A percentile compares a stretch with the other conserved stretches of the same genome.
Conservation (phyloP, 2,797 vertebrate species). For the Lates japonicus region DNA sequence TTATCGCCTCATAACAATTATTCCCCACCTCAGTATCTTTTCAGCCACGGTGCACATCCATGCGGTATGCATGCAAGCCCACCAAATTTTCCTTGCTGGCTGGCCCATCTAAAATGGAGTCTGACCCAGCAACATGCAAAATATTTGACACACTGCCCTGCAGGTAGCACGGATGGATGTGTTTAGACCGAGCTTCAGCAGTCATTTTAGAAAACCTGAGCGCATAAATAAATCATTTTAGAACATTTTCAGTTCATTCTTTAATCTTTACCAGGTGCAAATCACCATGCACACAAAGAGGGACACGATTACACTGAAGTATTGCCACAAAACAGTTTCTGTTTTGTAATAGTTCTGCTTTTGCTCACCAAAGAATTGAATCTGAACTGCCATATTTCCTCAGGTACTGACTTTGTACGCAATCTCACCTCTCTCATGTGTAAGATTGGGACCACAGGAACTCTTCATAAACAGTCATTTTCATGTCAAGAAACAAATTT, state of each 20-base stretch:
- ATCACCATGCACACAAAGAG: constrained; percentile 32
- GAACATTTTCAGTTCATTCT: constrained; percentile 18
- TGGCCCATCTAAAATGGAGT: constrained; percentile 32
- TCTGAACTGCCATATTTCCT: constrained; percentile 42
- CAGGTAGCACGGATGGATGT: constrained; percentile 49
- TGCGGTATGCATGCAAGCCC: constrained; percentile 2
- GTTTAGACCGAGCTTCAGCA: constrained; percentile 39
- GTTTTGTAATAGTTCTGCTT: neutral
- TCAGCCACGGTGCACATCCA: constrained; percentile 15
- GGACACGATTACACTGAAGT: constrained; percentile 26
- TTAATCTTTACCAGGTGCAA: constrained; percentile 16
- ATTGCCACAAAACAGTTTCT: constrained; percentile 33
- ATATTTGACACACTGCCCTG: constrained; percentile 44
- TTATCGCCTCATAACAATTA: constrained; percentile 35
- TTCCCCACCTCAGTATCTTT: constrained; percentile 9
- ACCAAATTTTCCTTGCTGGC: neutral
- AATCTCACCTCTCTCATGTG: no score
- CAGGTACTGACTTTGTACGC: constrained; percentile 29
- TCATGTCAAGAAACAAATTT: no score
- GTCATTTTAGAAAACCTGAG: constrained; percentile 35
- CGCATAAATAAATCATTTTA: constrained; percentile 10
- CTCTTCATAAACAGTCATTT: constrained; percentile 10
- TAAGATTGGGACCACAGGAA: constrained; percentile 39
- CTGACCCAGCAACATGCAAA: constrained; percentile 18
- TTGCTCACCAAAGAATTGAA: constrained; percentile 70